These are phyloP conservation scores for Dinoponera quadriceps DNA, from an alignment of 1,140 invertebrate species.

Conservation along the genomic window DNA sequence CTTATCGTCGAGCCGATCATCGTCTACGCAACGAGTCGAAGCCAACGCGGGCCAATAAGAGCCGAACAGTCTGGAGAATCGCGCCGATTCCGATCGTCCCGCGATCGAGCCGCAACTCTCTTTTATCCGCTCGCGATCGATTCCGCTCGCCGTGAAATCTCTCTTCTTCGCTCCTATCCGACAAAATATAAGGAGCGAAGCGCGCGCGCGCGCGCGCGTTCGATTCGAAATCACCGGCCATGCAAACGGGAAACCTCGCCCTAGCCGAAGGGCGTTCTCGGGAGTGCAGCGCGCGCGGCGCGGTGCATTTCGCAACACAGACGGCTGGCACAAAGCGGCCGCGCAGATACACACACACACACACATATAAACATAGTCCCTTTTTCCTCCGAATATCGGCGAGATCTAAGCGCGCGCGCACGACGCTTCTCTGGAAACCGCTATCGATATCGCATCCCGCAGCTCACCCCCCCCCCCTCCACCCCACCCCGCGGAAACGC, in stretches of 20 bases:
- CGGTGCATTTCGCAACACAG: conserved; percentile 24
- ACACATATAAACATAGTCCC: conserved; percentile 48
- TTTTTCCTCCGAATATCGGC: conserved; percentile 39
- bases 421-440: conserved; percentile 46
- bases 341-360: conserved; percentile 34
- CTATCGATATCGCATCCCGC: conserved; percentile 57
- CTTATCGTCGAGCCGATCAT: not conserved
- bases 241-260: conserved; percentile 55
- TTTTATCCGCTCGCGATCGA: conserved; percentile 10
- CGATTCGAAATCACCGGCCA: conserved; percentile 49
- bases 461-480: conserved; percentile 54
- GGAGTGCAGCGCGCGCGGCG: conserved; percentile 51
- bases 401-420: conserved; percentile 36
- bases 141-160: conserved; percentile 14
- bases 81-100: not conserved
- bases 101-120: not conserved
- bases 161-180: not conserved
- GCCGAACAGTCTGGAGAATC: not conserved
- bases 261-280: conserved; percentile 63
- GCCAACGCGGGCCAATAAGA: not conserved
- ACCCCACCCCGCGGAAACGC: conserved; percentile 54
- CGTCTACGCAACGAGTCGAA: not conserved
- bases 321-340: conserved; percentile 59
- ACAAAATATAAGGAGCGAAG: conserved; percentile 32
- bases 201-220: not conserved